A percentile compares a stretch with the other conserved stretches of the same genome.
phyloP scores from a whole-genome alignment of 2,797 vertebrate species.

The Syngnathus rostellatus region DNA sequence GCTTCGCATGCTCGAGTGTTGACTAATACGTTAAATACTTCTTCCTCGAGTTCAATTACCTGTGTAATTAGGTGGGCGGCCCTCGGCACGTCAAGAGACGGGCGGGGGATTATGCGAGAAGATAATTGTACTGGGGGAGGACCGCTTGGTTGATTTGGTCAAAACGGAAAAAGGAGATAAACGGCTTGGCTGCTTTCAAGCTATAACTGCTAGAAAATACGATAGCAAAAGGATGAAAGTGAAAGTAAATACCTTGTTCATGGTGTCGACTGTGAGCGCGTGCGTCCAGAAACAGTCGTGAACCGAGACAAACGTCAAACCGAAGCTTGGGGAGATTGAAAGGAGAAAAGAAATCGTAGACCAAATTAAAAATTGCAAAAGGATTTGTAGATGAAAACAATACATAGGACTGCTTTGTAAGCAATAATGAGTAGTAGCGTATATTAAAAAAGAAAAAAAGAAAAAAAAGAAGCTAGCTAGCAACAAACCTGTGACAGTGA shows the following conservation, averaged over 20 bases:
- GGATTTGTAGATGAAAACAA: not conserved
- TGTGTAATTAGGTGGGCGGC: slow-evolving; percentile 37
- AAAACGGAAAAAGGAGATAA: slow-evolving; percentile 30
- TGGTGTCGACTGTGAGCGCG: slow-evolving; percentile 78
- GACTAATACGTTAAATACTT: slow-evolving; percentile 32
- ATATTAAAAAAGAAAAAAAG: too few species aligned
- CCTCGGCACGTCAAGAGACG: slow-evolving; percentile 14
- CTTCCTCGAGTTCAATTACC: slow-evolving; percentile 34
- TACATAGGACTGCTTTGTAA: not conserved
- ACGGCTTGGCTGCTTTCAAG: slow-evolving; percentile 20
- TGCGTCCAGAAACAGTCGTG: slow-evolving; percentile 99
- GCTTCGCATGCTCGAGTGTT: slow-evolving; percentile 24
- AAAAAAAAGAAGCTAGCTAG: too few species aligned
- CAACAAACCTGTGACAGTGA: slow-evolving; percentile 76
- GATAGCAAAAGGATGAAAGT: not conserved
- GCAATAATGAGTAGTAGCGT: not conserved
- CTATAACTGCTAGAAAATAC: slow-evolving; percentile 31
- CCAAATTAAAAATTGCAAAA: not conserved
- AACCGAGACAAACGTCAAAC: slow-evolving; percentile 90
- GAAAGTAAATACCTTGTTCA: slow-evolving; percentile 81
- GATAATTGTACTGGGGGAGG: slow-evolving; percentile 25
- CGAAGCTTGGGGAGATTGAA: slow-evolving; percentile 61
- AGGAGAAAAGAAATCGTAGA: not conserved
- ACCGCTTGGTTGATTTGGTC: slow-evolving; percentile 28
- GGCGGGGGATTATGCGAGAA: slow-evolving; percentile 12